Evolutionary conservation across 2,888 invertebrate genomes (phyloP), one percentile per base, ranked within the genome.

Genomic region (Brachypterus glaber): DNA sequence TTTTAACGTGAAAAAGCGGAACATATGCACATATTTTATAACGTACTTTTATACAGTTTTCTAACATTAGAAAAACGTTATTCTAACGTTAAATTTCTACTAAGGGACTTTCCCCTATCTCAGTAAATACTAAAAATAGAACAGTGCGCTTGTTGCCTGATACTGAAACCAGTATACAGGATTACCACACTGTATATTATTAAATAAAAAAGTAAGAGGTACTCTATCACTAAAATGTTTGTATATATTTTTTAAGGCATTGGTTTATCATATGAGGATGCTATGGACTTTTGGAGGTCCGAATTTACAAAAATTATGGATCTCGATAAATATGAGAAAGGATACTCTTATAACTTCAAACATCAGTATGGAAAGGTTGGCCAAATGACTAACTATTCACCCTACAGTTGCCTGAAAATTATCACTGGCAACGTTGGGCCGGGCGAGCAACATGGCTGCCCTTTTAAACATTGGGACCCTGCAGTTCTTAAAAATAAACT

Each of bases 351-450:
- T 63, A 79, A 77, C 58, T 80, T 99, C 35, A 78, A 91, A 14
- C 93, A 96, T 65, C 84, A 82, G 60, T 99, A 89, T 69, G 98
- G 98, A 15, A 89, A 92, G 68, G 95, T 90, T 60, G 97, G 97
- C 1, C 88, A 83, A 51, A 79, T 86, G 60, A 77, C 77, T 2
- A 85, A 87, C 59, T 96, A 91, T 59, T 79, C 88, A 0, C 91
- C 97, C 0, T 86, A 84, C 54, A 89, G 89, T 53, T 99, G 98
- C 64, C 70, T 84, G 53, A 91, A 85, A 67, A 86, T 98, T 44
- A 95, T 98, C 40, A 81, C 73, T 54, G 72, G 73, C 1, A 70
- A 67, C 52, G 76, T 80, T 2, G 86, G 84, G 0, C 74, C 84
- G 2, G 87, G 85, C 2, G 91, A 92, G 52, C 77, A 78, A 48